phyloP scores from a whole-genome alignment of 1,140 invertebrate species.

The Caenorhabditis briggsae region DNA sequence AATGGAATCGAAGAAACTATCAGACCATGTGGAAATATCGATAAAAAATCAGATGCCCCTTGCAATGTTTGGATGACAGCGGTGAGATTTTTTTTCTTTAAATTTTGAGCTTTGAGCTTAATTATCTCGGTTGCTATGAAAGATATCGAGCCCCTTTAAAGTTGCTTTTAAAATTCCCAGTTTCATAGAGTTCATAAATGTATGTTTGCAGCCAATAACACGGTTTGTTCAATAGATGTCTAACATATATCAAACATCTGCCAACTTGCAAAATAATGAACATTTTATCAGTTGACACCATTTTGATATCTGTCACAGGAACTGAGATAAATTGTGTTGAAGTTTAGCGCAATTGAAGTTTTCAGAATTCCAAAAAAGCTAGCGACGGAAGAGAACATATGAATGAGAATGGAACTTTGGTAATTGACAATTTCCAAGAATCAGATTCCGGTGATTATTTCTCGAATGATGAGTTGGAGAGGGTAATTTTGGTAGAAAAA shows the following conservation, averaged over 20 bases:
- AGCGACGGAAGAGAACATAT: conserved; percentile 25
- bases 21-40: conserved; percentile 11
- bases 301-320: too few species aligned
- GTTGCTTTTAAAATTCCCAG: too few species aligned
- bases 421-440: conserved; percentile 37
- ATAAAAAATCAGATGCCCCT: not conserved
- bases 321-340: not conserved
- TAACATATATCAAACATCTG: too few species aligned
- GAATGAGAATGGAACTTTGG: conserved; percentile 37
- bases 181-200: too few species aligned
- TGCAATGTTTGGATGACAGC: conserved; percentile 14
- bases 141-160: too few species aligned
- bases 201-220: too few species aligned
- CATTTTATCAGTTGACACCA: too few species aligned
- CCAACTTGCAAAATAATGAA: too few species aligned
- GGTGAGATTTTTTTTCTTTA: not conserved
- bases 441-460: conserved; percentile 54
- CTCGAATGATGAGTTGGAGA: conserved; percentile 53
- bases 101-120: not conserved
- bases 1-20: conserved; percentile 42
- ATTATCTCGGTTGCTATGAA: too few species aligned
- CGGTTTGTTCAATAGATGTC: too few species aligned
- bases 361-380: conserved; percentile 44
- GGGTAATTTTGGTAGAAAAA: too few species aligned
- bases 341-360: not conserved